These are phyloP conservation scores for Channallabes apus DNA, from an alignment of 2,797 vertebrate species.

Conservation along the genomic window DNA sequence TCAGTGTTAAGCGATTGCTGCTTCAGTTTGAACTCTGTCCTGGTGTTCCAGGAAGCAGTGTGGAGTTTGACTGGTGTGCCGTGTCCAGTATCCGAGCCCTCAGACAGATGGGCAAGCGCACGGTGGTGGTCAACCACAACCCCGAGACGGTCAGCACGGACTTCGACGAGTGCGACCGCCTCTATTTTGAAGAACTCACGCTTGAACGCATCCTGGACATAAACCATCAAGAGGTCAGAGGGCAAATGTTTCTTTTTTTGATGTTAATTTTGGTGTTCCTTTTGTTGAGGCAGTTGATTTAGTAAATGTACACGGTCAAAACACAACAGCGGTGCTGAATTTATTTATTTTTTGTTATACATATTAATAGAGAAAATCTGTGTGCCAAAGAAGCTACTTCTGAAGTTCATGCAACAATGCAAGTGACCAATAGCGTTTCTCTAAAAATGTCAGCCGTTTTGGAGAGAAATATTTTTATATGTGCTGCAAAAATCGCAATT, in stretches of 20 bases:
- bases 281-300: background rate
- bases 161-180: conserved; percentile 95
- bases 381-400: too few relatives aligned
- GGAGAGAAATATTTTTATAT: too few relatives aligned
- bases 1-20: background rate
- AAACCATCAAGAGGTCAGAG: conserved; percentile 88
- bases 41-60: conserved; percentile 84
- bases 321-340: too few relatives aligned
- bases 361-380: too few relatives aligned
- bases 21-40: background rate
- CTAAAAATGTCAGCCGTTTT: too few relatives aligned
- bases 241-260: background rate
- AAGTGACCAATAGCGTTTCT: too few relatives aligned
- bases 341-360: too few relatives aligned
- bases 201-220: conserved; percentile 94
- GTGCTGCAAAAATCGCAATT: too few relatives aligned
- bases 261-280: background rate
- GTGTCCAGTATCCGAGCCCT: conserved; percentile 91
- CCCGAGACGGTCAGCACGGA: conserved; percentile 97
- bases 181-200: conserved; percentile 95
- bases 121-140: conserved; percentile 94
- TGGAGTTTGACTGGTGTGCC: conserved; percentile 97
- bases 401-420: too few relatives aligned
- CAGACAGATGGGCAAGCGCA: conserved; percentile 86
- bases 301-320: background rate